Evolutionary conservation across 2,113 vertebrate species (phyloP).

Genomic region (Mus pahari): DNA sequence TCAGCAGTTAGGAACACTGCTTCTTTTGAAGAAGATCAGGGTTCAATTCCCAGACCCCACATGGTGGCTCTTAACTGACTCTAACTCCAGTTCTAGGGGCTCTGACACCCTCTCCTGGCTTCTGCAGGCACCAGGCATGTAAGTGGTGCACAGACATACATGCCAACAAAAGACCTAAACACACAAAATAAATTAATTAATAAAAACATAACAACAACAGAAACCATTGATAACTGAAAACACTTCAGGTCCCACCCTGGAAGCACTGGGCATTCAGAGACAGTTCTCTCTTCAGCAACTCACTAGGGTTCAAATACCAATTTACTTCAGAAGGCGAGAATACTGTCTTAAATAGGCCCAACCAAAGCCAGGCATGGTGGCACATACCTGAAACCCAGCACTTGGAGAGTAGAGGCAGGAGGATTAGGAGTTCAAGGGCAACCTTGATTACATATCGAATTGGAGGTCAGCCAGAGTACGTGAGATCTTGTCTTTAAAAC

Average conservation of each 20-base stretch:
- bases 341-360: conserved; percentile 38
- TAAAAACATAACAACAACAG: not conserved
- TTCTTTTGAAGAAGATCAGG: not conserved
- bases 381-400: not conserved
- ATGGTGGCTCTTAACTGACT: not conserved
- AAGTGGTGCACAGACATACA: not conserved
- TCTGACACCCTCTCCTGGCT: not conserved
- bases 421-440: not conserved
- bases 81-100: not conserved
- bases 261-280: not conserved
- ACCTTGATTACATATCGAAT: not conserved
- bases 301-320: not conserved
- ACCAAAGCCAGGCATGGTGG: not conserved
- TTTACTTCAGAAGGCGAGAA: conserved; percentile 38
- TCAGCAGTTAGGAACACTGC: not conserved
- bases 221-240: not conserved
- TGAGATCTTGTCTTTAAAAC: not conserved
- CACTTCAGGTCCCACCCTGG: not conserved
- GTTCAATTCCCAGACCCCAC: not conserved
- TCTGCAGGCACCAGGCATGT: not conserved
- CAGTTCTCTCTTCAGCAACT: not conserved
- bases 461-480: not conserved
- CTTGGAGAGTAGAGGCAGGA: not conserved
- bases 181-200: not conserved
- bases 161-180: not conserved